Percentiles rank a stretch among this genome's conserved stretches.
phyloP scores from a whole-genome alignment of 1,140 invertebrate genomes.

The Drosophila azteca region DNA sequence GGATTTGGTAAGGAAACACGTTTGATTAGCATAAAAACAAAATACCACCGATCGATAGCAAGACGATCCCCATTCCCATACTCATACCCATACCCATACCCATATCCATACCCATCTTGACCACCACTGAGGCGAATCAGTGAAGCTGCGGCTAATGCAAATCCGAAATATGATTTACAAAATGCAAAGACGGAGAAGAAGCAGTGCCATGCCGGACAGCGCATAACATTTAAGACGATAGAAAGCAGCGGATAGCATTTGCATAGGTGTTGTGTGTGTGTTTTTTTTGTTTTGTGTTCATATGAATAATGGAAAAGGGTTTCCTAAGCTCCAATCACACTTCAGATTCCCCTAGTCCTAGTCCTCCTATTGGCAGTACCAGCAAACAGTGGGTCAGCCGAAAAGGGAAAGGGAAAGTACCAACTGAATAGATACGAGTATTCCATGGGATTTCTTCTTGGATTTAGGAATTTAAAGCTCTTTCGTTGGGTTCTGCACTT shows the following conservation, averaged over 20 bases:
- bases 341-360: constrained; percentile 5
- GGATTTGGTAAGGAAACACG: constrained; percentile 60
- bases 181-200: constrained; percentile 16
- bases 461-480: background rate
- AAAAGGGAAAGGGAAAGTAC: constrained; percentile 59
- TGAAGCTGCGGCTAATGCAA: constrained; percentile 39
- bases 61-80: background rate
- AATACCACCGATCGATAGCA: constrained; percentile 15
- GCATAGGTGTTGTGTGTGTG: constrained; percentile 42
- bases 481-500: background rate
- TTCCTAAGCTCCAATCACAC: constrained; percentile 53
- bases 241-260: constrained; percentile 66
- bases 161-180: constrained; percentile 73
- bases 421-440: background rate
- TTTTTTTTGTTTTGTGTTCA: background rate
- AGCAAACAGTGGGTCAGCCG: constrained; percentile 1
- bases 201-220: constrained; percentile 12
- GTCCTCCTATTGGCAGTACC: constrained; percentile 8
- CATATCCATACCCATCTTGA: constrained; percentile 13
- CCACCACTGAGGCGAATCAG: constrained; percentile 1
- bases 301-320: constrained; percentile 57
- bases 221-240: constrained; percentile 49
- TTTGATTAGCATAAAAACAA: constrained; percentile 67
- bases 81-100: too few species aligned
- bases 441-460: background rate